These are phyloP conservation scores for Salvelinus sp. DNA, from an alignment of 2,113 vertebrate genomes.

Conservation along the genomic window DNA sequence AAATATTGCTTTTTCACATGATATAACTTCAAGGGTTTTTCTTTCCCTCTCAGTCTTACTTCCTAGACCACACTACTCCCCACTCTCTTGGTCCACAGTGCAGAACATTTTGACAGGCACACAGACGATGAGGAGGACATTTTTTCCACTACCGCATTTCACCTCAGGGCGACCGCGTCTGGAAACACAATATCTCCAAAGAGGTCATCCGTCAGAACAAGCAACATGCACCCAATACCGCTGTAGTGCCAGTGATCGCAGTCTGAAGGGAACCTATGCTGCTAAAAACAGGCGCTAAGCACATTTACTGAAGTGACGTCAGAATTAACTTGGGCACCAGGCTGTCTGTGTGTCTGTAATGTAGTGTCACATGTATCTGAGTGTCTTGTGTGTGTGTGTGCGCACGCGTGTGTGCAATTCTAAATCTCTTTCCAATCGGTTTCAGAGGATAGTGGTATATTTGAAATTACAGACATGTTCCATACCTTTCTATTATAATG, in stretches of 20 bases:
- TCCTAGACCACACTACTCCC: slow-evolving; percentile 65
- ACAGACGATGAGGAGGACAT: slow-evolving; percentile 57
- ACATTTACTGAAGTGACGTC: slow-evolving; percentile 28
- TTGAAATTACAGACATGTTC: background rate
- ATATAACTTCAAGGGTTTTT: slow-evolving; percentile 36
- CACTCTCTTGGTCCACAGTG: slow-evolving; percentile 72
- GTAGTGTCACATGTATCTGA: background rate
- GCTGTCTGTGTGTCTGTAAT: slow-evolving; percentile 3
- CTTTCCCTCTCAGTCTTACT: background rate
- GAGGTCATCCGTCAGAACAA: slow-evolving; percentile 55
- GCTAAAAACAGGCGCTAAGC: slow-evolving; percentile 28
- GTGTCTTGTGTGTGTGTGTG: slow-evolving; percentile 1
- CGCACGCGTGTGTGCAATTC: background rate
- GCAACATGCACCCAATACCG: slow-evolving; percentile 16
- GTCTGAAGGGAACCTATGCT: slow-evolving; percentile 35
- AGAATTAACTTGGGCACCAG: slow-evolving; percentile 8
- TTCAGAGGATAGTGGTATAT: background rate
- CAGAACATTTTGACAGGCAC: slow-evolving; percentile 72
- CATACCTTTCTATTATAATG: background rate
- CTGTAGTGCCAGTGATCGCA: slow-evolving; percentile 34
- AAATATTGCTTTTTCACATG: slow-evolving; percentile 27
- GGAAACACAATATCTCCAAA: slow-evolving; percentile 66
- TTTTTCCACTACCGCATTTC: slow-evolving; percentile 86
- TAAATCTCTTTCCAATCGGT: background rate
- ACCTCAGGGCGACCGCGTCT: slow-evolving; percentile 79